A percentile compares a stretch with the other conserved stretches of the same genome.
Conservation (phyloP, 2,113 vertebrate species). For the Hydrolagus affinis region DNA sequence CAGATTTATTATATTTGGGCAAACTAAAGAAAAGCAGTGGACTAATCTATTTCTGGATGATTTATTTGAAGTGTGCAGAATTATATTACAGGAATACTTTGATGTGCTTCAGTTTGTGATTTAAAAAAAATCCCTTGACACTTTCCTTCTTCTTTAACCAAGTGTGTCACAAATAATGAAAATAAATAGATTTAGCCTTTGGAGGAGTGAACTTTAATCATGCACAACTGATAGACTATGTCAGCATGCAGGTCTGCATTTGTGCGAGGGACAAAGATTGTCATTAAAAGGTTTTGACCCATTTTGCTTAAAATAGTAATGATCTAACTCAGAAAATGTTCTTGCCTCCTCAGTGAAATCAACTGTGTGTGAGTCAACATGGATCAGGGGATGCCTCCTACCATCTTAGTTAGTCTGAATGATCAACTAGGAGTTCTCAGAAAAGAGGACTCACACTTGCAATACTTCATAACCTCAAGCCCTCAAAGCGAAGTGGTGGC, state of each 20-base stretch:
- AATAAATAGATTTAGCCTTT: no score
- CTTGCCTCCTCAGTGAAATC: constrained; percentile 36
- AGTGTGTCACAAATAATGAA: no score
- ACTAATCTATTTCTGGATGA: no score
- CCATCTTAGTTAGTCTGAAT: constrained; percentile 56
- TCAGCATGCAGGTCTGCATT: no score
- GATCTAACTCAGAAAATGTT: background rate
- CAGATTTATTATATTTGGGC: background rate
- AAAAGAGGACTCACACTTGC: constrained; percentile 60
- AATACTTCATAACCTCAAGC: constrained; percentile 69
- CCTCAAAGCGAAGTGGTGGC: constrained; percentile 91
- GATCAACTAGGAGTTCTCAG: constrained; percentile 59
- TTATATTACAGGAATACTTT: background rate
- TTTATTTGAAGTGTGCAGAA: background rate
- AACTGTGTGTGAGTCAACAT: constrained; percentile 26
- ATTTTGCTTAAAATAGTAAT: no score
- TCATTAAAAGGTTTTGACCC: no score
- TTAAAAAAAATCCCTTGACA: background rate
- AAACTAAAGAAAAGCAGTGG: no score
- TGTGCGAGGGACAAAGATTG: no score
- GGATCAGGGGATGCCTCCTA: constrained; percentile 38
- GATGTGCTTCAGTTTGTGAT: background rate
- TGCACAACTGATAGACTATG: no score
- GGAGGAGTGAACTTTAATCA: no score
- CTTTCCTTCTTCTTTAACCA: no score